These are phyloP conservation scores for Notocelia uddmanniana DNA, from an alignment of 2,888 invertebrate genomes.

Conservation along the genomic window DNA sequence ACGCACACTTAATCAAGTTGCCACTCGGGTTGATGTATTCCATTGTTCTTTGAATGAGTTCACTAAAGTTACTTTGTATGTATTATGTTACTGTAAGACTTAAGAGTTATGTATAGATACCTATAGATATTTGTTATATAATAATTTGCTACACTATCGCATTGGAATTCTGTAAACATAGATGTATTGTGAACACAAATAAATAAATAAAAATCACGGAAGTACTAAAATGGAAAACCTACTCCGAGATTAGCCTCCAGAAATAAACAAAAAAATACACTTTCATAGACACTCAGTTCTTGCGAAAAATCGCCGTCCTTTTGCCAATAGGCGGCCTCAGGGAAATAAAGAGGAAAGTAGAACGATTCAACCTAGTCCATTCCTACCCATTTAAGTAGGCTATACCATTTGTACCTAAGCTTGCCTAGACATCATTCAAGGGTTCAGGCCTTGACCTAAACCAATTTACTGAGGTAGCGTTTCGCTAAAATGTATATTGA, in stretches of 20 bases:
- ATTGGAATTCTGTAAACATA: no score
- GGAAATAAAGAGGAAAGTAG: constrained; percentile 2
- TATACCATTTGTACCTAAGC: constrained; percentile 10
- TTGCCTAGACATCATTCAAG: neutral
- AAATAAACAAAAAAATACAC: neutral
- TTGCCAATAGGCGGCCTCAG: neutral
- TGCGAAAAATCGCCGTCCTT: neutral
- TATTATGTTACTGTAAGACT: no score
- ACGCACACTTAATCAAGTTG: no score
- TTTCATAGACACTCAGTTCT: neutral
- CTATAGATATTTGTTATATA: no score
- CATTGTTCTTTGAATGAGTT: no score
- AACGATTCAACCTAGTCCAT: neutral
- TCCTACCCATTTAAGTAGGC: neutral
- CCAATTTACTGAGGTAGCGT: neutral
- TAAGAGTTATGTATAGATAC: no score
- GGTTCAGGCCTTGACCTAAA: constrained; percentile 8
- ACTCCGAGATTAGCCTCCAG: neutral
- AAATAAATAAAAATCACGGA: no score
- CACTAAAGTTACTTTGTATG: no score
- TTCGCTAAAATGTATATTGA: constrained; percentile 10
- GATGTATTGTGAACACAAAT: no score
- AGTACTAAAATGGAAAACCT: no score
- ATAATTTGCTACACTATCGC: no score
- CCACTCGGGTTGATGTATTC: no score